A percentile compares a stretch with the other conserved stretches of the same genome.
These are phyloP conservation scores for Liolophura sinensis DNA, from an alignment of 1,140 invertebrate species.

Conservation along the genomic window DNA sequence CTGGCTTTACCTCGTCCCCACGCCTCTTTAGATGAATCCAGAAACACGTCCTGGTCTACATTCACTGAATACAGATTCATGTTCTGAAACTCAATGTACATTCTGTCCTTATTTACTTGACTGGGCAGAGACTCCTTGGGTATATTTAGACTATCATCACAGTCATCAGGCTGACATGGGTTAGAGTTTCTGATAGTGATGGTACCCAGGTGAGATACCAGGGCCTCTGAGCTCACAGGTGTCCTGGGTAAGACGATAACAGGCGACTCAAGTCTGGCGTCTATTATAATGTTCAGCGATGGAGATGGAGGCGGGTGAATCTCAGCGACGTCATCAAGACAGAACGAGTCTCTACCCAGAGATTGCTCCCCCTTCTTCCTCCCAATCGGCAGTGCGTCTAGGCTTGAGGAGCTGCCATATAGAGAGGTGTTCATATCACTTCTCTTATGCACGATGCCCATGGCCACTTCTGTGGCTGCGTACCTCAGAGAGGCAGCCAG, in stretches of 20 bases:
- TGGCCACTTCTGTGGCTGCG: slow-evolving; percentile 91
- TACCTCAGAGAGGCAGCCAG: slow-evolving; percentile 79
- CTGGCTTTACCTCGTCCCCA: too few species aligned
- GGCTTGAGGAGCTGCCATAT: slow-evolving; percentile 20
- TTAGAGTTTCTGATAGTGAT: slow-evolving; percentile 68
- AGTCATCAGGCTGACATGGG: slow-evolving; percentile 12
- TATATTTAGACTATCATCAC: too few species aligned
- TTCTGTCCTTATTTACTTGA: slow-evolving; percentile 22
- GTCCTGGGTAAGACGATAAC: slow-evolving; percentile 83
- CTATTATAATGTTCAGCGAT: slow-evolving; percentile 47
- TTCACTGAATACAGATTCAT: slow-evolving; percentile 87
- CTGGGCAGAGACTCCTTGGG: background rate
- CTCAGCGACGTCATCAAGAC: background rate
- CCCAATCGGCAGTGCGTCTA: slow-evolving; percentile 8
- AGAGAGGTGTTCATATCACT: slow-evolving; percentile 11
- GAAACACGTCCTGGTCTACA: slow-evolving; percentile 55
- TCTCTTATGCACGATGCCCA: slow-evolving; percentile 72
- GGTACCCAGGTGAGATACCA: slow-evolving; percentile 91
- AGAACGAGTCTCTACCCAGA: slow-evolving; percentile 2
- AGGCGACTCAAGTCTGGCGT: slow-evolving; percentile 84
- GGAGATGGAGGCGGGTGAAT: background rate
- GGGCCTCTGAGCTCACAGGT: slow-evolving; percentile 77
- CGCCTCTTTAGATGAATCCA: background rate
- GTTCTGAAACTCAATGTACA: slow-evolving; percentile 73
- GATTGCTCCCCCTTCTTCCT: background rate